A percentile compares a stretch with the other conserved stretches of the same genome.
Evolutionary conservation across 2,113 vertebrate genomes (phyloP).

Genomic region (Picathartes gymnocephalus): DNA sequence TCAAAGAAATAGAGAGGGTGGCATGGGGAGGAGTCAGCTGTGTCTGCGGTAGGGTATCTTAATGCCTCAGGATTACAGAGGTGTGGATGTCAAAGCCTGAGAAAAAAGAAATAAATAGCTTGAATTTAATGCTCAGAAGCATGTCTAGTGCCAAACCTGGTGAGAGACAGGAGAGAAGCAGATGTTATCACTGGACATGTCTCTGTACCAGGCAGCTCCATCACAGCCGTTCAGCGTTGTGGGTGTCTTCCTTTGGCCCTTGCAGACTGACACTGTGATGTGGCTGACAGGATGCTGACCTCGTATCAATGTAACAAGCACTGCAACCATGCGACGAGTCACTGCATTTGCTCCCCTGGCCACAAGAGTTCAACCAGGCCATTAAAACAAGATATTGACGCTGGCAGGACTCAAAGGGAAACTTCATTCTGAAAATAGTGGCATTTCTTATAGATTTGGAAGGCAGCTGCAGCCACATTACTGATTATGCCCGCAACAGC

Average conservation of each 20-base stretch:
- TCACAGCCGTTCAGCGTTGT: neutral
- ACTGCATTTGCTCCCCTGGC: neutral
- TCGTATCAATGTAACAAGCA: fast-evolving
- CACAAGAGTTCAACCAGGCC: neutral
- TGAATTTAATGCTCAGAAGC: neutral
- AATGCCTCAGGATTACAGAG: neutral
- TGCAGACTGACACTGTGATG: neutral
- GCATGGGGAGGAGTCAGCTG: fast-evolving
- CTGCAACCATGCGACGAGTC: fast-evolving
- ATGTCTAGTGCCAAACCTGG: neutral
- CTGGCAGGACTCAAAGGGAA: neutral
- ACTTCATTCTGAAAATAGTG: neutral
- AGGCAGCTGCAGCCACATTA: neutral
- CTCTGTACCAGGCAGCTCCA: neutral
- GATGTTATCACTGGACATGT: neutral
- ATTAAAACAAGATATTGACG: neutral
- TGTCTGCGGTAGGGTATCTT: neutral
- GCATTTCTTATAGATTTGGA: neutral
- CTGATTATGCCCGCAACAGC: neutral
- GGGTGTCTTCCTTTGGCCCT: neutral
- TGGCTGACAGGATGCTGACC: neutral
- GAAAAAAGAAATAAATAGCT: neutral
- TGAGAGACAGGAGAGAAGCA: neutral
- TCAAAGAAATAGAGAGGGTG: neutral
- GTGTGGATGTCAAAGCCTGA: neutral